Base-by-base conservation (phyloP, 2,888 invertebrate species). In the Stenichneumon culpator region DNA sequence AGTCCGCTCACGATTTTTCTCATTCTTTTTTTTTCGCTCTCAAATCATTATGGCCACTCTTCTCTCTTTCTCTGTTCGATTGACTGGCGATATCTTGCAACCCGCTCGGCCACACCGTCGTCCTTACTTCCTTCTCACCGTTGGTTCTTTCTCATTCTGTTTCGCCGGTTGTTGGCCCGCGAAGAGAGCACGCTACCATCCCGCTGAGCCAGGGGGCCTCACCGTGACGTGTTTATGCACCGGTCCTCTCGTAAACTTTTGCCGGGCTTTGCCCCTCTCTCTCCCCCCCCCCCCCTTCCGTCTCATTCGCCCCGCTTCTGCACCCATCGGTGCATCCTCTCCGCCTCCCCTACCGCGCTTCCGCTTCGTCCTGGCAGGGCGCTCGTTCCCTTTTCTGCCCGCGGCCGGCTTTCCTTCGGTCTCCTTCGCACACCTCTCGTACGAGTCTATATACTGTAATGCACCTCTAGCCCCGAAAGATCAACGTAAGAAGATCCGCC, bases 161-260 rank as follows among this genome's bases (percentile, higher is more conserved):
- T 84, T 75, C 47, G 72, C 74, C 67, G 86, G 83, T 74, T 86
- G 84, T 87, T 83, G 84, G 84, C 87, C 77, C 69, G 83, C 77
- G 78, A 47, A 79, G 52, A 19, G 63, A 32, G 79, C 83, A 84
- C 77, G 84, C 69, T 79, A 84, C 80, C 54, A 57, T 79, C 79
- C 85, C 74, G 83, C 84, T 83, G 82, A 86, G 86, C 85, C 73
- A 83, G 78, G 87, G 90, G 82, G 80, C 88, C 83, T 82, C 84
- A 80, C 86, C 89, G 89, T 90, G 90, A 91, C 90, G 90, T 90
- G 90, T 91, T 91, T 90, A 91, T 91, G 90, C 89, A 85, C 86
- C 87, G 88, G 82, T 89, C 88, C 89, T 87, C 89, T 90, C 91
- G 89, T 90, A 91, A 91, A 91, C 89, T 89, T 87, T 86, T 88